These are phyloP conservation scores for Progne subis DNA, from an alignment of 2,113 vertebrate species.

Conservation along the genomic window DNA sequence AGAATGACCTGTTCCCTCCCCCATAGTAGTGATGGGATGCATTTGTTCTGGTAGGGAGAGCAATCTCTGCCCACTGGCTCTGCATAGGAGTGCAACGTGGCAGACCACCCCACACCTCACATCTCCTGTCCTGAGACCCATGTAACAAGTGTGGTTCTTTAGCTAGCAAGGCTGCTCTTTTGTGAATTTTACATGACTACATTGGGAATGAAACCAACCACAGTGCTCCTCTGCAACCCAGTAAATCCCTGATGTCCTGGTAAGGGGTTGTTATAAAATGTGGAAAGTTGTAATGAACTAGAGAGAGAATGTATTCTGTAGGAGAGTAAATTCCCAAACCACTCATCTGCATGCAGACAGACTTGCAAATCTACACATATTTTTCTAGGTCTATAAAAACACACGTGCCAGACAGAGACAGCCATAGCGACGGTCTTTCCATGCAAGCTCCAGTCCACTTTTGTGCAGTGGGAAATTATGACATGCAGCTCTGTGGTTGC, in stretches of 20 bases:
- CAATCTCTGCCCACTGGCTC: background rate
- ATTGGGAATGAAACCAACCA: background rate
- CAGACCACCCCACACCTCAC: background rate
- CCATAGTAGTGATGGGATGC: too few relatives aligned
- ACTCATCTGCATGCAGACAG: background rate
- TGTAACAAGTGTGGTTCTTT: fast-evolving
- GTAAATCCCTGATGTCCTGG: background rate
- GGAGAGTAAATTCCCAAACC: background rate
- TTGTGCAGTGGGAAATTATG: background rate
- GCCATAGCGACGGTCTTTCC: background rate
- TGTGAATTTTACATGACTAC: background rate
- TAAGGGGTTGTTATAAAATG: background rate
- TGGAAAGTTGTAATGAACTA: background rate
- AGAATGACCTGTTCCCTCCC: background rate
- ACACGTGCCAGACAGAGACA: background rate
- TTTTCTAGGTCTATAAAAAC: background rate
- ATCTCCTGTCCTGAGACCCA: background rate
- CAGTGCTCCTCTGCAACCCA: background rate
- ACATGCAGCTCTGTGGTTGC: background rate
- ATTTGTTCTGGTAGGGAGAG: background rate
- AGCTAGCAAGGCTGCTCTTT: fast-evolving
- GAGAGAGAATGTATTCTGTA: background rate
- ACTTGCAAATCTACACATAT: background rate
- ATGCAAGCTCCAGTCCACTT: background rate
- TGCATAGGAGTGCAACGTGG: fast-evolving